Percentiles rank a stretch among this genome's conserved stretches.
Evolutionary conservation across 1,140 invertebrate genomes (phyloP).

Genomic region (Ceratosolen fusciceps): DNA sequence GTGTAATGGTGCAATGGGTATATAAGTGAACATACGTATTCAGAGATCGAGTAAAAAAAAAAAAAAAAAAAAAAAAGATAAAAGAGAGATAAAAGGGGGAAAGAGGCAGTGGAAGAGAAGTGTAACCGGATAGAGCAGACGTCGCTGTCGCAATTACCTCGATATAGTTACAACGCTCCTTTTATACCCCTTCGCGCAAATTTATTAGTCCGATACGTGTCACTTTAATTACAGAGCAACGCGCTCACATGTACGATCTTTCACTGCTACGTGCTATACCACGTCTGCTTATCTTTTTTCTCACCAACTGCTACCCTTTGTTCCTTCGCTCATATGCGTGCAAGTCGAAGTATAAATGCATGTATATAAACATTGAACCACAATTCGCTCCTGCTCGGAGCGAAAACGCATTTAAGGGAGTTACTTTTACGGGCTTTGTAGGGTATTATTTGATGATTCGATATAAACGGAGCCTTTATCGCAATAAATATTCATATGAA

Average conservation of each 20-base stretch:
- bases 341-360: background rate
- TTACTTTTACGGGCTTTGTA: too few relatives aligned
- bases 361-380: too few relatives aligned
- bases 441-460: too few relatives aligned
- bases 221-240: conserved; percentile 65
- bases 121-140: conserved; percentile 52
- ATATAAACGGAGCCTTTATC: too few relatives aligned
- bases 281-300: conserved; percentile 12
- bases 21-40: background rate
- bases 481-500: too few relatives aligned
- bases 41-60: background rate
- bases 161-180: conserved; percentile 69
- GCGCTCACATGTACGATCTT: conserved; percentile 37
- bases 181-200: conserved; percentile 62
- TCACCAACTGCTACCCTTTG: background rate
- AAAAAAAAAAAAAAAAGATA: background rate
- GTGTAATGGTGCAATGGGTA: conserved; percentile 4
- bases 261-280: conserved; percentile 8
- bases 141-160: conserved; percentile 68
- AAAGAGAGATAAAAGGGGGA: background rate
- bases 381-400: too few relatives aligned
- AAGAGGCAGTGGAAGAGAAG: background rate
- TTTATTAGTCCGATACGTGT: conserved; percentile 68
- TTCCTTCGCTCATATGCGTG: background rate
- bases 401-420: too few relatives aligned